Percentiles rank a stretch among this genome's conserved stretches.
phyloP scores from a whole-genome alignment of 2,113 vertebrate genomes.

The Paracanthobrama guichenoti region DNA sequence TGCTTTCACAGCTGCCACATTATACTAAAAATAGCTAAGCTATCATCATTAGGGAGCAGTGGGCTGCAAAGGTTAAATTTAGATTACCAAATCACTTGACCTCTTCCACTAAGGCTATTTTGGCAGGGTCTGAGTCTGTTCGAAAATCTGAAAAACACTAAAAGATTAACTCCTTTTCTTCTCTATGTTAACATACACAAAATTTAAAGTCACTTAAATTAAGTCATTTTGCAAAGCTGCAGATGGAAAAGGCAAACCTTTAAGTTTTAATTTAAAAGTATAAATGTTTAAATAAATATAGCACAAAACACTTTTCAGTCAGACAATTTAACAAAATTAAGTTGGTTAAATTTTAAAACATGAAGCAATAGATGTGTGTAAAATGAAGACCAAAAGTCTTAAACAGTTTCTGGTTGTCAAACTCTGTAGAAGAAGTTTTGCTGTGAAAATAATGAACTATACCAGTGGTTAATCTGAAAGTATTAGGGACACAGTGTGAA shows the following conservation, averaged over 20 bases:
- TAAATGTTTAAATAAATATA: no score
- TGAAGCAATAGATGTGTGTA: neutral
- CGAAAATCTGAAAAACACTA: neutral
- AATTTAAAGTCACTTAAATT: neutral
- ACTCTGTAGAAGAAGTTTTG: neutral
- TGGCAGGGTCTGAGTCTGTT: neutral
- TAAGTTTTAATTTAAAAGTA: no score
- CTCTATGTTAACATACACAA: neutral
- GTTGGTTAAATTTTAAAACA: neutral
- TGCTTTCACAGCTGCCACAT: slow-evolving; percentile 46
- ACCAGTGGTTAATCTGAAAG: no score
- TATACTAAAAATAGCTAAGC: slow-evolving; percentile 42
- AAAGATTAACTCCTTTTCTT: neutral
- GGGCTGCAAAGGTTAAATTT: slow-evolving; percentile 33
- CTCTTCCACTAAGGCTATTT: neutral
- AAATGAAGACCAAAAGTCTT: neutral
- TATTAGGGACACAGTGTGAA: no score
- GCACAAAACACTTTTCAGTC: neutral
- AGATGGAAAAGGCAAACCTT: neutral
- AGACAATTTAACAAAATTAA: neutral
- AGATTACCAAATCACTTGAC: slow-evolving; percentile 18
- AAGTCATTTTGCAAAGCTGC: neutral
- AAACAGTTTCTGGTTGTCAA: neutral
- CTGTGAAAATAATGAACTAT: neutral
- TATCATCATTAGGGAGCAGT: slow-evolving; percentile 13